phyloP scores from a whole-genome alignment of 2,113 vertebrate genomes.

The rat (Rattus norvegicus) region GRCr8 NC_086025.1:64335501-64336000 shows the following conservation, averaged over 20 bases:
- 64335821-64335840: background rate
- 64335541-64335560: background rate
- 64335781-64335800: no score
- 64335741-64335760: background rate
- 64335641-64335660: background rate
- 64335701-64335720: no score
- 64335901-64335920: background rate
- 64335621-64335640: conserved; percentile 15
- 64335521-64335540: background rate
- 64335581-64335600: background rate
- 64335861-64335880: no score
- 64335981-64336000: no score
- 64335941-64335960: background rate
- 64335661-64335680: conserved; percentile 1
- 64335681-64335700: background rate
- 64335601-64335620: background rate
- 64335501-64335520: background rate
- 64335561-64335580: background rate
- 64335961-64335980: background rate
- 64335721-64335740: background rate
- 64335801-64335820: background rate
- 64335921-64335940: background rate
- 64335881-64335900: background rate
- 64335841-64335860: background rate
- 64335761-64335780: background rate